Base-by-base conservation (phyloP, 2,113 vertebrate genomes). In the Oncorhynchus gorbuscha region DNA sequence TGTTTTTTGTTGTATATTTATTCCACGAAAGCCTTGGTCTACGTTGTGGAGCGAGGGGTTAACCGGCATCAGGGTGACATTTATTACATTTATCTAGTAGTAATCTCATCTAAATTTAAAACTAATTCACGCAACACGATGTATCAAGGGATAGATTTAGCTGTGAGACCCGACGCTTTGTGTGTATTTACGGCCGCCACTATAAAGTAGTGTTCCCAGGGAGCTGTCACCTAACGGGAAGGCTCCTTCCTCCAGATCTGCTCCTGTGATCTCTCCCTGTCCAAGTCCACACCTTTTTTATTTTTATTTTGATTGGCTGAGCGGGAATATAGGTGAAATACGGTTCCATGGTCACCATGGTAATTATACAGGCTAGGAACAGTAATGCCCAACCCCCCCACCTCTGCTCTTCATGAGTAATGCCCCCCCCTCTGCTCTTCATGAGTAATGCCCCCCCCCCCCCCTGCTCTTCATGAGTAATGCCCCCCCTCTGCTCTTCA, bases 71-170 rank as follows among this genome's bases (percentile, higher is more conserved):
- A 28, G 28, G 28, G 28, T 3, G 28, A 28, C 28, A 28, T 28
- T 28, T 0, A 28, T 28, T 85, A 68, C 79, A 30, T 83, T 83
- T 78, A 83, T 90, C 83, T 82, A 68, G 73, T 84, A 86, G 86
- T 89, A 86, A 90, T 87, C 86, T 87, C 71, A 89, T 88, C 80
- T 86, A 83, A 91, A 90, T 91, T 90, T 91, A 89, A 89, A 88
- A 82, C 75, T 80, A 86, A 89, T 90, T 90, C 87, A 83, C 83
- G 78, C 71, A 76, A 67, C 77, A 75, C 83, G 84, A 84, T 89
- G 86, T 88, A 86, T 84, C 78, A 67, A 67, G 81, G 73, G 79
- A 81, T 84, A 82, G 83, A 91, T 92, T 90, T 89, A 88, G 82
- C 90, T 28, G 86, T 88, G 28, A 28, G 28, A 85, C 82, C 86